phyloP scores from a whole-genome alignment of 1,140 invertebrate genomes.

The Galleria mellonella region DNA sequence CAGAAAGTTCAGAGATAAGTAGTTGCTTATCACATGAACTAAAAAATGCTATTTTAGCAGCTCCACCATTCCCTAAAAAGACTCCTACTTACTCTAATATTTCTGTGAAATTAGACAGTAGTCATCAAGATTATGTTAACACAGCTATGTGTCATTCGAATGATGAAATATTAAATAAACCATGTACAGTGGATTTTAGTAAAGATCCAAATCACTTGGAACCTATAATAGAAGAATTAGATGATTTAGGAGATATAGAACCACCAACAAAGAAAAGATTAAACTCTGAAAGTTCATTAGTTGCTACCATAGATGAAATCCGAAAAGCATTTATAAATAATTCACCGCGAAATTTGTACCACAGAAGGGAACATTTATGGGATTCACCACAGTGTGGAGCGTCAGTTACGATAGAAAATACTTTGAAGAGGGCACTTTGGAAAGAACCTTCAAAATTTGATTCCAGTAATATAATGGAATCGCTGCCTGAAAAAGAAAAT shows the following conservation, averaged over 20 bases:
- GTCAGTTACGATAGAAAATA: conserved; percentile 53
- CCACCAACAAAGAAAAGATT: conserved; percentile 55
- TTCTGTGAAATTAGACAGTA: conserved; percentile 54
- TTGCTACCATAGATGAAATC: conserved; percentile 80
- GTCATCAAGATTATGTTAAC: conserved; percentile 75
- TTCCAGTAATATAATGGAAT: conserved; percentile 61
- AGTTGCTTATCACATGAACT: conserved; percentile 63
- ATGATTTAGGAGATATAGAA: conserved; percentile 68
- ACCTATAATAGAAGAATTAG: conserved; percentile 76
- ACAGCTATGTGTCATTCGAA: conserved; percentile 70
- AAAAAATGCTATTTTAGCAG: conserved; percentile 58
- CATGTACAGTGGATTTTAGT: conserved; percentile 72
- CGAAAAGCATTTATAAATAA: conserved; percentile 74
- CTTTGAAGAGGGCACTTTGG: conserved; percentile 63
- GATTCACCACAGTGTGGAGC: conserved; percentile 68
- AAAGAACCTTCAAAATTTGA: conserved; percentile 63
- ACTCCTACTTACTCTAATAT: conserved; percentile 62
- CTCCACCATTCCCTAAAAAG: conserved; percentile 59
- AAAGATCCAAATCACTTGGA: conserved; percentile 75
- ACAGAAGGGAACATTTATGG: conserved; percentile 73
- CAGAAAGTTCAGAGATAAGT: conserved; percentile 70
- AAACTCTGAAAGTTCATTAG: conserved; percentile 75
- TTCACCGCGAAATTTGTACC: conserved; percentile 76
- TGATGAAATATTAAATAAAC: conserved; percentile 72
- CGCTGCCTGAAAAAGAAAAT: conserved; percentile 56